Conservation (phyloP, 2,888 invertebrate genomes). For the Tiliacea citrago region DNA sequence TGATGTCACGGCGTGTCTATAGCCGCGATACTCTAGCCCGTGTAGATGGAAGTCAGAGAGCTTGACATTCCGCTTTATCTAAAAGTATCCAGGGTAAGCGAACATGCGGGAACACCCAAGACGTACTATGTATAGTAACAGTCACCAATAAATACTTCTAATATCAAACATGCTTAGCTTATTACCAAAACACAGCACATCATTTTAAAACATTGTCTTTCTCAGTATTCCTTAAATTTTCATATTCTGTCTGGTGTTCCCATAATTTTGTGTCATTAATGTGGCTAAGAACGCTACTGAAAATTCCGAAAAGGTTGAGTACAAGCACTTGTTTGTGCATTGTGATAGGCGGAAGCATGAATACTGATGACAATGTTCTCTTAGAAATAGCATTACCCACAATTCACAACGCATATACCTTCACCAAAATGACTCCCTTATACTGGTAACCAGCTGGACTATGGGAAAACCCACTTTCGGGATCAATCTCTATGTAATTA, state of each 20-base stretch:
- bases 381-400: slow-evolving; percentile 56
- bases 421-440: slow-evolving; percentile 45
- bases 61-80: slow-evolving; percentile 45
- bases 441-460: slow-evolving; percentile 35
- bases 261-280: slow-evolving; percentile 62
- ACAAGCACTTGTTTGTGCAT: slow-evolving; percentile 64
- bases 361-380: slow-evolving; percentile 68
- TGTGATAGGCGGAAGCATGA: slow-evolving; percentile 62
- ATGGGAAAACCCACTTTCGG: neutral
- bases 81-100: slow-evolving; percentile 62
- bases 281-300: slow-evolving; percentile 50
- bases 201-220: slow-evolving; percentile 58
- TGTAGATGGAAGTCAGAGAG: slow-evolving; percentile 19
- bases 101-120: slow-evolving; percentile 73
- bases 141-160: slow-evolving; percentile 55
- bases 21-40: no score
- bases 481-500: neutral
- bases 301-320: slow-evolving; percentile 53
- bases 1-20: no score
- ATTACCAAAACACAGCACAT: slow-evolving; percentile 57
- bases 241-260: slow-evolving; percentile 58
- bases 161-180: slow-evolving; percentile 61
- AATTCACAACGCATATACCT: slow-evolving; percentile 54
- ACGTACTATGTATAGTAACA: slow-evolving; percentile 53
- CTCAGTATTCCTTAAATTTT: slow-evolving; percentile 58